Conservation (phyloP, 2,113 vertebrate genomes). For the Cranoglanis bouderius region DNA sequence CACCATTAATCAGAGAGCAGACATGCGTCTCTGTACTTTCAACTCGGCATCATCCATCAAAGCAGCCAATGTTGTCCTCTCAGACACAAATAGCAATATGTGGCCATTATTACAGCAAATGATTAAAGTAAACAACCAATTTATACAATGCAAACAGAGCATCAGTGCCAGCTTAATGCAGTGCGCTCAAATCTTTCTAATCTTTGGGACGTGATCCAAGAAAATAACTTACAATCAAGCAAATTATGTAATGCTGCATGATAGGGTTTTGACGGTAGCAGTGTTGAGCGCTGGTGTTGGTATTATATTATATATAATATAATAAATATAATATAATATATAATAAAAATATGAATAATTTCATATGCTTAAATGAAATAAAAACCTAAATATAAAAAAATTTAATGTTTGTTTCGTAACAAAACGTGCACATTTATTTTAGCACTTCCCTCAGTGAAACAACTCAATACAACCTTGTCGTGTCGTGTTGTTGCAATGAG, state of each 20-base stretch:
- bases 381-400: too few relatives aligned
- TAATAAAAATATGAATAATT: too few relatives aligned
- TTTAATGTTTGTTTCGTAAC: too few relatives aligned
- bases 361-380: too few relatives aligned
- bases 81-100: slow-evolving; percentile 25
- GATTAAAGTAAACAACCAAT: slow-evolving; percentile 36
- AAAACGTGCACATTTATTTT: too few relatives aligned
- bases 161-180: slow-evolving; percentile 25
- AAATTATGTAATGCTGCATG: not conserved
- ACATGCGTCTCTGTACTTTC: not conserved
- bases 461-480: too few relatives aligned
- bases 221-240: not conserved
- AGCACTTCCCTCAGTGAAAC: too few relatives aligned
- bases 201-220: not conserved
- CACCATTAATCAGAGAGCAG: slow-evolving; percentile 22
- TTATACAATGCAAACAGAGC: slow-evolving; percentile 20
- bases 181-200: not conserved
- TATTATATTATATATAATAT: too few relatives aligned
- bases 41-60: slow-evolving; percentile 25
- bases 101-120: slow-evolving; percentile 33
- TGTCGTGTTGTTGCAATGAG: too few relatives aligned
- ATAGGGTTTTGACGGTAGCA: too few relatives aligned
- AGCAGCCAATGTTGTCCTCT: slow-evolving; percentile 3
- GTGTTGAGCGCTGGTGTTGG: too few relatives aligned
- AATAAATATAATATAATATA: too few relatives aligned